Evolutionary conservation across 2,113 vertebrate species (phyloP).

Genomic region (Anser cygnoides): DNA sequence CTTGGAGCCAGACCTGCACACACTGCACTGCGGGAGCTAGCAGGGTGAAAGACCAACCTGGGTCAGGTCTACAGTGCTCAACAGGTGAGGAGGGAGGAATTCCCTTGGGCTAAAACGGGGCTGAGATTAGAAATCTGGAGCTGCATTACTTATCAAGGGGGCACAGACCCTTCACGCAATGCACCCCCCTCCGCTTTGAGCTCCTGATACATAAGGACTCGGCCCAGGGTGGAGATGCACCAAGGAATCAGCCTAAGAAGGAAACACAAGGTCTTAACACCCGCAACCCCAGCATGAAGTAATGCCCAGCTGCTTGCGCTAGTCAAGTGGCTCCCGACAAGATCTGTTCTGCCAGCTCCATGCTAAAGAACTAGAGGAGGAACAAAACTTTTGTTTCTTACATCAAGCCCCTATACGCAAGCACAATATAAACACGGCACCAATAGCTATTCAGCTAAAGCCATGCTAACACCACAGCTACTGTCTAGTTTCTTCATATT

Average conservation of each 20-base stretch:
- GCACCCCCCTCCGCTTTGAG: background rate
- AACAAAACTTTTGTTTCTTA: background rate
- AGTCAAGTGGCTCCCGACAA: background rate
- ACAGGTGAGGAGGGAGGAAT: background rate
- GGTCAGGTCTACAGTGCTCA: background rate
- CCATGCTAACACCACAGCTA: accelerated
- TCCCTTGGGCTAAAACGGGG: accelerated
- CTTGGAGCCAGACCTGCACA: background rate
- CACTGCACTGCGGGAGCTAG: accelerated
- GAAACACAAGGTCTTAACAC: background rate
- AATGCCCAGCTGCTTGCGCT: background rate
- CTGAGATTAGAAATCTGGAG: background rate
- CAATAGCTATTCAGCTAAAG: background rate
- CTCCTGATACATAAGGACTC: background rate
- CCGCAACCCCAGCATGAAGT: background rate
- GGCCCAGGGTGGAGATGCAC: background rate
- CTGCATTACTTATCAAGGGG: background rate
- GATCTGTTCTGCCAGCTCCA: background rate
- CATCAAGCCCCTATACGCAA: background rate
- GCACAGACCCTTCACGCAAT: background rate
- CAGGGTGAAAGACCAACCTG: background rate
- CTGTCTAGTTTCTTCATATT: background rate
- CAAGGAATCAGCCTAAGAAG: background rate
- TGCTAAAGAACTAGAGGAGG: accelerated
- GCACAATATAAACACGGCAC: background rate